These are phyloP conservation scores for Onychomys torridus DNA, from an alignment of 2,797 vertebrate genomes.

Conservation along the genomic window DNA sequence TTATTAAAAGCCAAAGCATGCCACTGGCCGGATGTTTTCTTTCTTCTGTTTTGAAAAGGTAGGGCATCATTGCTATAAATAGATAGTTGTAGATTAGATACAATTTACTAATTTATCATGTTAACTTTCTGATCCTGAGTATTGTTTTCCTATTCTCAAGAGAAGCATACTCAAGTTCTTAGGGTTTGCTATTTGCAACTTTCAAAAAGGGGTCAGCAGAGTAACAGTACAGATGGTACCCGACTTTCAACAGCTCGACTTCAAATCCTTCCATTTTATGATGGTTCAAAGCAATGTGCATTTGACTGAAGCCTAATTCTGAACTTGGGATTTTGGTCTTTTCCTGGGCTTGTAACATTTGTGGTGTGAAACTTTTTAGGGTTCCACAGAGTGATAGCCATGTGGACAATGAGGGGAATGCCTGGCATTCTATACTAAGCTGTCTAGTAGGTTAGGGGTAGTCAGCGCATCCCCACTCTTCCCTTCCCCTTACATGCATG, in stretches of 20 bases:
- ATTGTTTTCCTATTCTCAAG: not conserved
- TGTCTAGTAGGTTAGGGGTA: not conserved
- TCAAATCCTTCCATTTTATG: too few relatives aligned
- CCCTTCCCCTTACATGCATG: not conserved
- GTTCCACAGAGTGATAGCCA: not conserved
- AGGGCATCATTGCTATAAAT: not conserved
- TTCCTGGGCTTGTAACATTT: not conserved
- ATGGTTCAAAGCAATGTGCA: not conserved
- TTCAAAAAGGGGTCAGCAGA: conserved; percentile 10
- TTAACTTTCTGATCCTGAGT: not conserved
- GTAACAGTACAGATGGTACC: not conserved
- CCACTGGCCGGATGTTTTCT: not conserved
- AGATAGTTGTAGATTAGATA: not conserved
- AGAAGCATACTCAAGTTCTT: not conserved
- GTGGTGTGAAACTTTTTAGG: not conserved
- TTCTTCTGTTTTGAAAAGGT: not conserved
- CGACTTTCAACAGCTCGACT: too few relatives aligned
- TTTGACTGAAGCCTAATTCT: not conserved
- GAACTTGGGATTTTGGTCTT: not conserved
- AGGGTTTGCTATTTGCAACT: not conserved
- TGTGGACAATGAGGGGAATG: not conserved
- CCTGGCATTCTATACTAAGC: not conserved
- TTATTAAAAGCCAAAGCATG: not conserved
- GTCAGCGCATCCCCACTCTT: not conserved
- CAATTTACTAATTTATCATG: not conserved